Conservation (phyloP, 2,797 vertebrate genomes). For the Pristis pectinata region DNA sequence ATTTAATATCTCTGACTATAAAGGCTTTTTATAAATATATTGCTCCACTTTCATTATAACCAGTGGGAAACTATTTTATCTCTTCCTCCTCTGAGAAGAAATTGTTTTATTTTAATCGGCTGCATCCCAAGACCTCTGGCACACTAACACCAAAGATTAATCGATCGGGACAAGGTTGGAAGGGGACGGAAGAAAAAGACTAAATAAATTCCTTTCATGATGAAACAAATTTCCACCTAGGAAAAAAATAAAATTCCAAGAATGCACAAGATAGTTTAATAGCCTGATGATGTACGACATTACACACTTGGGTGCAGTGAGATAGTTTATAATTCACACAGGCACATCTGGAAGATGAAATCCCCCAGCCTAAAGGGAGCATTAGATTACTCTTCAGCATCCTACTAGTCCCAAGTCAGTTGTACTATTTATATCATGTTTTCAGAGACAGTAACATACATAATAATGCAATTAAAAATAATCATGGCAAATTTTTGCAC, state of each 20-base stretch:
- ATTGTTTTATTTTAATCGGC: constrained; percentile 46
- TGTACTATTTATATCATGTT: constrained; percentile 3
- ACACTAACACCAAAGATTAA: constrained; percentile 40
- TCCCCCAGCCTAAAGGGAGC: not conserved
- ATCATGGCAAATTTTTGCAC: not conserved
- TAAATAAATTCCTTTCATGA: constrained; percentile 11
- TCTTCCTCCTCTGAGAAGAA: constrained; percentile 35
- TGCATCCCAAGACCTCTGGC: constrained; percentile 44
- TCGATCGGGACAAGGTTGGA: not conserved
- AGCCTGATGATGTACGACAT: not conserved
- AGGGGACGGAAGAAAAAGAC: constrained; percentile 37
- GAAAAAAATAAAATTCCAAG: constrained; percentile 6
- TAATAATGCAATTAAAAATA: constrained; percentile 6
- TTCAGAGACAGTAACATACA: constrained; percentile 6
- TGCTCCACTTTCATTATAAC: constrained; percentile 38
- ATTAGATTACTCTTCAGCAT: not conserved
- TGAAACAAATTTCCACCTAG: not conserved
- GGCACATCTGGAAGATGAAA: constrained; percentile 22
- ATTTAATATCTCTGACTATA: not conserved
- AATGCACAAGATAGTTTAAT: not conserved
- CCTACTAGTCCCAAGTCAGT: constrained; percentile 12
- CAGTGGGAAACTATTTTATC: constrained; percentile 39
- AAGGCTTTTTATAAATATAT: not conserved
- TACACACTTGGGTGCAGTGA: constrained; percentile 1
- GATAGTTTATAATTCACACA: constrained; percentile 25